Evolutionary conservation across 2,797 vertebrate genomes (phyloP).

Genomic region (Siniperca undulata): DNA sequence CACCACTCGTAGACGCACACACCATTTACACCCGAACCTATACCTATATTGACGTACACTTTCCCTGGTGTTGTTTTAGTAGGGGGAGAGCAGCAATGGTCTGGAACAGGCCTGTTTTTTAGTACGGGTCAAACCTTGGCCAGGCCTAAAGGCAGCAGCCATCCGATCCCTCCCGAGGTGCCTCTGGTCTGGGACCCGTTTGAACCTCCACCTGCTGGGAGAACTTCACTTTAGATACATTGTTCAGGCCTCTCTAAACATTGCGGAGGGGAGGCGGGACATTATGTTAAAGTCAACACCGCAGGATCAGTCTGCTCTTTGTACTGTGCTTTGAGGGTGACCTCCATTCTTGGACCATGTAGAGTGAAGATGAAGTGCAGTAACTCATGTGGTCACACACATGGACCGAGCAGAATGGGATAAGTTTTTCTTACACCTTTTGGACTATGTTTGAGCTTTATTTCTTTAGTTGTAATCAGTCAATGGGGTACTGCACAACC

Average conservation of each 20-base stretch:
- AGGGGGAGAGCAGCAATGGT: conserved; percentile 88
- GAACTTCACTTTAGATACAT: conserved; percentile 92
- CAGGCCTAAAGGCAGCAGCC: conserved; percentile 87
- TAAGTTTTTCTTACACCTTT: conserved; percentile 6
- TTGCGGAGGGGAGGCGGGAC: conserved; percentile 78
- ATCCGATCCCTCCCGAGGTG: conserved; percentile 92
- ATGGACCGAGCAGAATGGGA: conserved; percentile 38
- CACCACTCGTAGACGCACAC: conserved; percentile 47
- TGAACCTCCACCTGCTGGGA: conserved; percentile 98
- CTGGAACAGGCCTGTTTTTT: conserved; percentile 92
- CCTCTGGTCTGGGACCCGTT: conserved; percentile 92
- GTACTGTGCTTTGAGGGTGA: conserved; percentile 81
- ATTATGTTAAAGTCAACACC: conserved; percentile 88
- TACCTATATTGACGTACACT: conserved; percentile 67
- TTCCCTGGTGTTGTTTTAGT: conserved; percentile 82
- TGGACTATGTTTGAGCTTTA: conserved; percentile 6
- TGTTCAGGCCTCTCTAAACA: conserved; percentile 88
- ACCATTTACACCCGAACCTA: conserved; percentile 57
- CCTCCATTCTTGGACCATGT: conserved; percentile 73
- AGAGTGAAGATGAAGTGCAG: conserved; percentile 66
- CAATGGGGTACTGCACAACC: background rate
- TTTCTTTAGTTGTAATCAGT: background rate
- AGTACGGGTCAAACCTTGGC: conserved; percentile 93
- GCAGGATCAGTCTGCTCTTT: conserved; percentile 80
- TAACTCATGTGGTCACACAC: conserved; percentile 64